A percentile compares a stretch with the other conserved stretches of the same genome.
Evolutionary conservation across 2,888 invertebrate genomes (phyloP).

Genomic region (Tachystola acroxantha): DNA sequence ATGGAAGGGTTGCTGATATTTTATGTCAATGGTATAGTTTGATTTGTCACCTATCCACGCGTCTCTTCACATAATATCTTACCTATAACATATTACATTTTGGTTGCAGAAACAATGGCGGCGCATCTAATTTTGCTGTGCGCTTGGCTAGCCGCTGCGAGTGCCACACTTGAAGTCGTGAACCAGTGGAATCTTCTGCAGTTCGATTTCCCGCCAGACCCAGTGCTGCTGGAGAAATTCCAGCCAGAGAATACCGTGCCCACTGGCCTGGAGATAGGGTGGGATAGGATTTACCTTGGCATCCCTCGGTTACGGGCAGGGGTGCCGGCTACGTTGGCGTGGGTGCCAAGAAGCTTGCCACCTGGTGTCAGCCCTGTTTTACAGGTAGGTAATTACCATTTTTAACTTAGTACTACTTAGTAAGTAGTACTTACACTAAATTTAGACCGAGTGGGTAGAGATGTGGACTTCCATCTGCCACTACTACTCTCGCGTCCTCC

Average conservation of each 20-base stretch:
- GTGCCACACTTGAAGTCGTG: conserved; percentile 77
- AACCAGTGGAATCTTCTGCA: conserved; percentile 84
- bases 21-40: too few species aligned
- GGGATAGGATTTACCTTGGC: conserved; percentile 85
- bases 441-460: too few species aligned
- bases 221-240: conserved; percentile 75
- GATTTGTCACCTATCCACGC: too few species aligned
- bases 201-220: conserved; percentile 82
- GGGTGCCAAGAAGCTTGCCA: conserved; percentile 81
- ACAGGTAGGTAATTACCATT: conserved; percentile 78
- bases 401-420: too few species aligned
- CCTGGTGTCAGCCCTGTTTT: conserved; percentile 83
- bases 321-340: conserved; percentile 85
- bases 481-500: too few species aligned
- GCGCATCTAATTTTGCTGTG: conserved; percentile 36
- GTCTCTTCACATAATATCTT: too few species aligned
- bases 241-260: conserved; percentile 86
- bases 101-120: conserved; percentile 31
- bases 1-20: too few species aligned
- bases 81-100: too few species aligned
- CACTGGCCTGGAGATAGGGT: conserved; percentile 86
- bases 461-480: too few species aligned
- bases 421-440: too few species aligned
- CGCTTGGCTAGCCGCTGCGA: conserved; percentile 47
- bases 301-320: conserved; percentile 86